phyloP scores from a whole-genome alignment of 2,888 invertebrate genomes.

The Drosophila sordidula region DNA sequence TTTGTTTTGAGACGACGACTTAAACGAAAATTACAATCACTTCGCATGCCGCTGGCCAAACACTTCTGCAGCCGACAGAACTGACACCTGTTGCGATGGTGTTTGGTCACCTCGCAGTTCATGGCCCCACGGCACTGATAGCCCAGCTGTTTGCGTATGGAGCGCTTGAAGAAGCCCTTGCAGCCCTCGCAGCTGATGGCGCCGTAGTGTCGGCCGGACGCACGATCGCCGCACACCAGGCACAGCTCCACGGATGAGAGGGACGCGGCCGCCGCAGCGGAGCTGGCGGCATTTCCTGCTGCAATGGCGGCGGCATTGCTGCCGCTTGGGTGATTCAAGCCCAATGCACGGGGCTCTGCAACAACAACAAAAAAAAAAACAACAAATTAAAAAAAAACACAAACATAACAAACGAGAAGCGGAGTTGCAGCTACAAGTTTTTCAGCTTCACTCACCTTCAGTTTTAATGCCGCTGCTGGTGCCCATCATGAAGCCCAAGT shows the following conservation, averaged over 20 bases:
- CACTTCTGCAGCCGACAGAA: constrained; percentile 99
- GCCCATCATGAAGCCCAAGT: constrained; percentile 55
- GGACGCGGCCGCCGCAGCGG: constrained; percentile 54
- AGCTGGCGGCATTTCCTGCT: constrained; percentile 59
- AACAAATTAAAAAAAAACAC: constrained; percentile 28
- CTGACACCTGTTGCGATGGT: constrained; percentile 99
- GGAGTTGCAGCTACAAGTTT: constrained; percentile 29
- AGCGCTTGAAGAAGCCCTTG: constrained; percentile 99
- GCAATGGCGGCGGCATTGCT: constrained; percentile 43
- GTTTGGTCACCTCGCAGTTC: constrained; percentile 99
- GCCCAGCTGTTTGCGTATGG: constrained; percentile 97
- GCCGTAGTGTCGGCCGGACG: constrained; percentile 97
- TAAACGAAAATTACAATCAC: constrained; percentile 93
- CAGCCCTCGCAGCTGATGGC: constrained; percentile 96
- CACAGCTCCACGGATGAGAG: constrained; percentile 89
- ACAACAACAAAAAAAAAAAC: constrained; percentile 28
- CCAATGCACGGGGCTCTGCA: constrained; percentile 61
- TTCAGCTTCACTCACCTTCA: constrained; percentile 73
- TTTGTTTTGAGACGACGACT: constrained; percentile 81
- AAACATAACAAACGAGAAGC: constrained; percentile 1
- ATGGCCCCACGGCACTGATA: constrained; percentile 98
- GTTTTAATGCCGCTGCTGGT: constrained; percentile 80
- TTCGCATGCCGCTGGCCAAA: constrained; percentile 98
- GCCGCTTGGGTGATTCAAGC: constrained; percentile 58
- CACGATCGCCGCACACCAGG: constrained; percentile 97